These are phyloP conservation scores for Perizoma flavofasciatum DNA, from an alignment of 2,888 invertebrate genomes.

Conservation along the genomic window DNA sequence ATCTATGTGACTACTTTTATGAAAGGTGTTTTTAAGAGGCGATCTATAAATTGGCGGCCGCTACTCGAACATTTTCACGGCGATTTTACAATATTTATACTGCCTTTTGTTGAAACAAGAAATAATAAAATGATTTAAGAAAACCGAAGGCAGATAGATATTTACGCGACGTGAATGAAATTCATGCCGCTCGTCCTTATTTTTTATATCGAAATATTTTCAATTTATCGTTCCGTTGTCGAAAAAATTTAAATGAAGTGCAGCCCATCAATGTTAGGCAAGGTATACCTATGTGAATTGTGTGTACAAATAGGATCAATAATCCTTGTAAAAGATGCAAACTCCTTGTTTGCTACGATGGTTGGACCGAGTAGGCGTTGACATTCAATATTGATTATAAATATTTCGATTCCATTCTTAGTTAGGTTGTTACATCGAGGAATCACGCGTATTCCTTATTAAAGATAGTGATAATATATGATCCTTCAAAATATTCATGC, in stretches of 20 bases:
- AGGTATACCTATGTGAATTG: too few relatives aligned
- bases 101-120: conserved; percentile 42
- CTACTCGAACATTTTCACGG: conserved; percentile 31
- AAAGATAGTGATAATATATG: too few relatives aligned
- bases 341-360: too few relatives aligned
- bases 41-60: conserved; percentile 33
- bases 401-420: too few relatives aligned
- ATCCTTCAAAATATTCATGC: conserved; percentile 26
- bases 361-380: too few relatives aligned
- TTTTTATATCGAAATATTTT: conserved; percentile 36
- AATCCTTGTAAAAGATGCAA: too few relatives aligned
- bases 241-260: conserved; percentile 19
- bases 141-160: conserved; percentile 40
- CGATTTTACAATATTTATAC: conserved; percentile 42
- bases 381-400: too few relatives aligned
- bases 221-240: conserved; percentile 16
- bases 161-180: conserved; percentile 39
- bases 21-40: conserved; percentile 32
- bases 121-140: conserved; percentile 50
- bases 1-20: conserved; percentile 19
- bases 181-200: conserved; percentile 22
- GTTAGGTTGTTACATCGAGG: too few relatives aligned
- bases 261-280: too few relatives aligned
- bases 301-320: too few relatives aligned
- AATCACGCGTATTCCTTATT: too few relatives aligned